Percentiles rank a stretch among this genome's conserved stretches.
Conservation (phyloP, 2,797 vertebrate species). For the Loris lydekkerianus region DNA sequence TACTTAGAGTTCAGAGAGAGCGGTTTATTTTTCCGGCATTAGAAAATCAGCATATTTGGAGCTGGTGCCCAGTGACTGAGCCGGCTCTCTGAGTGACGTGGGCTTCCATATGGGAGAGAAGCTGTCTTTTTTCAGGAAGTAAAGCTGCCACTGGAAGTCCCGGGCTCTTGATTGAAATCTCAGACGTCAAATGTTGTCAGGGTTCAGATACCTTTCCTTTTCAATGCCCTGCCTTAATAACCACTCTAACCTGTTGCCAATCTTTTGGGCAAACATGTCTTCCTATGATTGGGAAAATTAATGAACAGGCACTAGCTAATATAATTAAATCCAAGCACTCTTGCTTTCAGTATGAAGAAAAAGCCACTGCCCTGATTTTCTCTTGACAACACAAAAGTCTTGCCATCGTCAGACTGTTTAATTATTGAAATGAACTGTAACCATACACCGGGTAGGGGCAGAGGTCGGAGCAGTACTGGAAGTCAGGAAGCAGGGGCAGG, state of each 20-base stretch:
- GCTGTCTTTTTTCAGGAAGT: conserved; percentile 86
- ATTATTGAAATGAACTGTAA: conserved; percentile 96
- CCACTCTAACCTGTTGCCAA: conserved; percentile 88
- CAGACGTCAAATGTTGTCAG: conserved; percentile 91
- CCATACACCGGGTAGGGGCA: conserved; percentile 90
- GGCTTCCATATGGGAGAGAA: conserved; percentile 87
- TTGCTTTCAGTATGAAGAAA: conserved; percentile 81
- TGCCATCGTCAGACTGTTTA: conserved; percentile 91
- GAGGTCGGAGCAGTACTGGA: conserved; percentile 91
- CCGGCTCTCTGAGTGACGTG: conserved; percentile 81
- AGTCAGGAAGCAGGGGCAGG: conserved; percentile 88
- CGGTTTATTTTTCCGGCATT: conserved; percentile 67
- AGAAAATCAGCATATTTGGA: conserved; percentile 73
- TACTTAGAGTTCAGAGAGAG: conserved; percentile 81
- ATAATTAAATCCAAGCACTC: conserved; percentile 90
- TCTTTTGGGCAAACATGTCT: conserved; percentile 81
- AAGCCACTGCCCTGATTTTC: conserved; percentile 86
- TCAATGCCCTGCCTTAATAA: conserved; percentile 87
- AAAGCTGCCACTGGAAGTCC: conserved; percentile 87
- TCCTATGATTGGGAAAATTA: conserved; percentile 87
- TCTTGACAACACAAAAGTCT: conserved; percentile 88
- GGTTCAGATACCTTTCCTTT: conserved; percentile 86
- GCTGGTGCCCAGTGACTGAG: conserved; percentile 76
- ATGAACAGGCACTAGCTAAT: conserved; percentile 88
- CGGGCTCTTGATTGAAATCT: conserved; percentile 88